These are phyloP conservation scores for Chymomyza costata DNA, from an alignment of 1,140 invertebrate species.

Conservation along the genomic window DNA sequence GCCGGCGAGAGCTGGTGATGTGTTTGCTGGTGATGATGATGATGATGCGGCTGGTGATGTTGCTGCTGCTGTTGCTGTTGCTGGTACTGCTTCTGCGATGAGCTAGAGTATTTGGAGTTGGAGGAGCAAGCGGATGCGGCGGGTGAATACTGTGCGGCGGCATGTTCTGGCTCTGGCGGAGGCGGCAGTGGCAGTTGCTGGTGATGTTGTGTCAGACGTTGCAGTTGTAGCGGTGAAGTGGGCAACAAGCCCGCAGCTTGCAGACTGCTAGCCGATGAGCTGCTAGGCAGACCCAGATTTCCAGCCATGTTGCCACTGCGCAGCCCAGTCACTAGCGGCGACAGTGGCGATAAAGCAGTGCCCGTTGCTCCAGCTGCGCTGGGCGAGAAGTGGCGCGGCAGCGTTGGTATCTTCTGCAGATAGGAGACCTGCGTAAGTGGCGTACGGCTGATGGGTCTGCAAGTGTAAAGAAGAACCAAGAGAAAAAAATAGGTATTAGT, in stretches of 20 bases:
- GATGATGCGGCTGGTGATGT: slow-evolving; percentile 43
- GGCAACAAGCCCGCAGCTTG: slow-evolving; percentile 58
- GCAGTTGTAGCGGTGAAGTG: slow-evolving; percentile 74
- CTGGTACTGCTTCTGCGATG: slow-evolving; percentile 30
- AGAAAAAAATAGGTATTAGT: slow-evolving; percentile 4
- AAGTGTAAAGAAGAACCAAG: slow-evolving; percentile 67
- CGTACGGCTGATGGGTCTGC: slow-evolving; percentile 78
- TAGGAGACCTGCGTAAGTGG: slow-evolving; percentile 72
- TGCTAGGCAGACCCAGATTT: slow-evolving; percentile 55
- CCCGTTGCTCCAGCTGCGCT: slow-evolving; percentile 29
- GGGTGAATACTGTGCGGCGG: slow-evolving; percentile 55
- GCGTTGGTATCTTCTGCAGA: slow-evolving; percentile 71
- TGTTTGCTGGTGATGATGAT: slow-evolving; percentile 19
- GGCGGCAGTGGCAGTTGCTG: slow-evolving; percentile 75
- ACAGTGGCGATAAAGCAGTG: slow-evolving; percentile 23
- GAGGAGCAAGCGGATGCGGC: slow-evolving; percentile 50
- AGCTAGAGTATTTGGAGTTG: slow-evolving; percentile 67
- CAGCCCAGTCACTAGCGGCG: slow-evolving; percentile 7
- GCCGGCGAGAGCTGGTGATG: slow-evolving; percentile 65
- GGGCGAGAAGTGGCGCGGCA: slow-evolving; percentile 71
- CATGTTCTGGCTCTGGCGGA: slow-evolving; percentile 49
- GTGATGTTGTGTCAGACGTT: slow-evolving; percentile 72
- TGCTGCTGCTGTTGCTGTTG: slow-evolving; percentile 58
- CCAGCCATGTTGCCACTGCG: slow-evolving; percentile 1
- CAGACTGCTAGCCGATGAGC: slow-evolving; percentile 65